A percentile compares a stretch with the other conserved stretches of the same genome.
phyloP scores from a whole-genome alignment of 2,888 invertebrate genomes.

The Isotomurus palustris region DNA sequence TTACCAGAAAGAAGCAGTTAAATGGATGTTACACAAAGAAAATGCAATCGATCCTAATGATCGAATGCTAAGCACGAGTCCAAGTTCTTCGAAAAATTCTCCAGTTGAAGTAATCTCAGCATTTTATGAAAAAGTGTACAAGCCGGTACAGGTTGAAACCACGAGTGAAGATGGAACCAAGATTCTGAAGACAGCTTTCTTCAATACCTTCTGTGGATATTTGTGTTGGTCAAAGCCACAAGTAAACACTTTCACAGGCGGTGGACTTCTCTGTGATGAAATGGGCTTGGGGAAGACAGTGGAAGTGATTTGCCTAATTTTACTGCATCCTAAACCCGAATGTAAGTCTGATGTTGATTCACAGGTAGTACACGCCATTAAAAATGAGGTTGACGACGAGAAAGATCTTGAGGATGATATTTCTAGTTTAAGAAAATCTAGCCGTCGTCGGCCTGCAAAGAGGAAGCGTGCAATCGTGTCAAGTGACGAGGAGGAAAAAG shows the following conservation, averaged over 20 bases:
- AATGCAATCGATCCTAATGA: constrained; percentile 26
- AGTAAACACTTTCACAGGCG: constrained; percentile 51
- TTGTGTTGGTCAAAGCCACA: constrained; percentile 45
- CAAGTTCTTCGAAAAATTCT: constrained; percentile 10
- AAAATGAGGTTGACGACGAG: constrained; percentile 19
- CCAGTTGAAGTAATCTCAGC: constrained; percentile 11
- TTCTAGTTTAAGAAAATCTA: too few species aligned
- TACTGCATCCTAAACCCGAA: constrained; percentile 54
- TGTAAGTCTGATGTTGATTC: not conserved
- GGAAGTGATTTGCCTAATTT: constrained; percentile 64
- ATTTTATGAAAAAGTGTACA: constrained; percentile 41
- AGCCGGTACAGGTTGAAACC: constrained; percentile 21
- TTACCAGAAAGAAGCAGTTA: constrained; percentile 63
- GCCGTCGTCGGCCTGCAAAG: too few species aligned
- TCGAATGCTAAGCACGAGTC: not conserved
- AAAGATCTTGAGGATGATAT: not conserved
- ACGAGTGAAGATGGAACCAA: not conserved
- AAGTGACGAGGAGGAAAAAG: too few species aligned
- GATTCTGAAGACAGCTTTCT: constrained; percentile 18
- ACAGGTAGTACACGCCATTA: constrained; percentile 19
- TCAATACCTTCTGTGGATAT: constrained; percentile 35
- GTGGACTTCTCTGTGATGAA: constrained; percentile 73
- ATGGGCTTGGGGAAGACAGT: constrained; percentile 80
- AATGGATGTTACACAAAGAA: constrained; percentile 66
- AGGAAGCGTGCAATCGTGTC: too few species aligned